These are phyloP conservation scores for Eurytoma adleriae DNA, from an alignment of 2,888 invertebrate genomes.

Conservation along the genomic window DNA sequence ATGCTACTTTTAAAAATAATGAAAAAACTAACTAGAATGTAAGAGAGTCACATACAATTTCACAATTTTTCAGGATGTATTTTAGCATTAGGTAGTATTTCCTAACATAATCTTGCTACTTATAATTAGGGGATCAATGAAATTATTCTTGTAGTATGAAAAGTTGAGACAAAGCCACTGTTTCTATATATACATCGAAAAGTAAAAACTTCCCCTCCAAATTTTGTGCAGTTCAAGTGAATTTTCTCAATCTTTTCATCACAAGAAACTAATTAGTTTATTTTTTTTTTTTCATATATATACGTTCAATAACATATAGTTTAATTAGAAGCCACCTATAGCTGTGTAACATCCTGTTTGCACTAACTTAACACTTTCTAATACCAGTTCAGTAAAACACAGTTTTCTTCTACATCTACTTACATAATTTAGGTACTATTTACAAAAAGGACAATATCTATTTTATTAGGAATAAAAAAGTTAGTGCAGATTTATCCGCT, in stretches of 20 bases:
- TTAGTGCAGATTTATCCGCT: slow-evolving; percentile 34
- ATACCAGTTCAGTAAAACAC: slow-evolving; percentile 50
- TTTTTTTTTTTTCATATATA: slow-evolving; percentile 7
- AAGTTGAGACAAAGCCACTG: slow-evolving; percentile 21
- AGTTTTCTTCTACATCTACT: slow-evolving; percentile 50
- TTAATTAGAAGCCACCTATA: slow-evolving; percentile 26
- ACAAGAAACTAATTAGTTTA: slow-evolving; percentile 14
- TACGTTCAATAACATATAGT: slow-evolving; percentile 27
- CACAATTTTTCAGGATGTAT: slow-evolving; percentile 30
- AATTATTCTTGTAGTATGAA: slow-evolving; percentile 23
- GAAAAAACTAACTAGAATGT: slow-evolving; percentile 41
- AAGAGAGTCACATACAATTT: slow-evolving; percentile 39
- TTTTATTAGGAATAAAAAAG: slow-evolving; percentile 53
- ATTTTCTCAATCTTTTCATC: slow-evolving; percentile 27
- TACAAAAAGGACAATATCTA: slow-evolving; percentile 30
- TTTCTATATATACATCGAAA: slow-evolving; percentile 47
- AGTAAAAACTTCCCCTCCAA: slow-evolving; percentile 34
- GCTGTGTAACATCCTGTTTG: slow-evolving; percentile 38
- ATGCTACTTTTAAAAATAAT: slow-evolving; percentile 33
- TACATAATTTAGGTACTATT: slow-evolving; percentile 48
- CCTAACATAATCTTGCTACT: slow-evolving; percentile 19
- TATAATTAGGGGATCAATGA: slow-evolving; percentile 14
- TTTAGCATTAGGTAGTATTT: slow-evolving; percentile 15
- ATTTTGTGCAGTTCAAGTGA: slow-evolving; percentile 30
- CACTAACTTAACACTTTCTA: slow-evolving; percentile 40